Conservation (phyloP, 2,113 vertebrate genomes). For the Pangasianodon hypophthalmus region DNA sequence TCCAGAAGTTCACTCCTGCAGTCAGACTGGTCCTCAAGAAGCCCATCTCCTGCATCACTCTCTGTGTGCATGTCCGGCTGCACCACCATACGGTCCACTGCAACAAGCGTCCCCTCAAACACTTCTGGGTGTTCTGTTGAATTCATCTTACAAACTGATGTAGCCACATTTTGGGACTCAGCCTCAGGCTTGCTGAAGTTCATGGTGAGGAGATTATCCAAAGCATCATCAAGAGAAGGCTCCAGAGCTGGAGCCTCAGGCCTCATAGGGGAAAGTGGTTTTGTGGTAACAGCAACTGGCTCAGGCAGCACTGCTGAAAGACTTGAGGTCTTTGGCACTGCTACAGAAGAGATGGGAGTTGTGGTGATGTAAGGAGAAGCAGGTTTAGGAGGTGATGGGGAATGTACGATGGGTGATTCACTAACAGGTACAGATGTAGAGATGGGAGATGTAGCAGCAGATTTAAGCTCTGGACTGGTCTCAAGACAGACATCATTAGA, state of each 20-base stretch:
- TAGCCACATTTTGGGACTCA: constrained; percentile 44
- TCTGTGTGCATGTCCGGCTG: constrained; percentile 74
- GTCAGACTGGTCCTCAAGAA: constrained; percentile 64
- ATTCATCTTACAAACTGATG: constrained; percentile 34
- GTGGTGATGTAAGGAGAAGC: constrained; percentile 53
- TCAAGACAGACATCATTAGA: constrained; percentile 45
- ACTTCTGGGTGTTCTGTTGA: constrained; percentile 44
- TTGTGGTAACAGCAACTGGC: neutral
- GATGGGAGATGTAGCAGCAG: constrained; percentile 21
- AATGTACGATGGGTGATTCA: constrained; percentile 56
- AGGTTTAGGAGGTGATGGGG: constrained; percentile 47
- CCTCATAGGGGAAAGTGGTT: constrained; percentile 51
- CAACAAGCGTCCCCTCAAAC: constrained; percentile 68
- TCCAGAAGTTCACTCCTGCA: constrained; percentile 70
- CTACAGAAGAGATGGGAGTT: constrained; percentile 19
- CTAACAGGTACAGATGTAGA: constrained; percentile 39
- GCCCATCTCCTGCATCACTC: constrained; percentile 64
- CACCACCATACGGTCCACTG: constrained; percentile 69
- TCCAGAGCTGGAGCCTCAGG: constrained; percentile 53
- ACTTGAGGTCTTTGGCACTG: constrained; percentile 46
- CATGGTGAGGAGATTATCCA: constrained; percentile 75
- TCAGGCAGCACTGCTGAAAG: constrained; percentile 40
- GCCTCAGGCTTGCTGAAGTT: constrained; percentile 59
- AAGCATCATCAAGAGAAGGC: constrained; percentile 71
- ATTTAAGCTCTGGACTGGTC: constrained; percentile 52